These are phyloP conservation scores for Thunnus maccoyii DNA, from an alignment of 2,113 vertebrate species.

Conservation along the genomic window DNA sequence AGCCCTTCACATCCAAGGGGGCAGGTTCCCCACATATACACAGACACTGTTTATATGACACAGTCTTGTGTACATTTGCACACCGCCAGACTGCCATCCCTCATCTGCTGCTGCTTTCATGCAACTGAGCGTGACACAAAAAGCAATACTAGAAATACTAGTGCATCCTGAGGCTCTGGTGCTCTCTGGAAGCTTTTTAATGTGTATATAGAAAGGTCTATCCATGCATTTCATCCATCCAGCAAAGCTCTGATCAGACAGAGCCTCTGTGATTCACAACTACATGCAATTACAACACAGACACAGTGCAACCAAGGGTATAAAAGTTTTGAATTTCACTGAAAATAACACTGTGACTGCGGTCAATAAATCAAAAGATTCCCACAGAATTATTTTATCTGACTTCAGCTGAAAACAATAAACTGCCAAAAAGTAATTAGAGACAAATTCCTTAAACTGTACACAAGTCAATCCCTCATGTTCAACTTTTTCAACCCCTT, in stretches of 20 bases:
- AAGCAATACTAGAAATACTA: constrained; percentile 14
- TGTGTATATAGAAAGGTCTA: constrained; percentile 8
- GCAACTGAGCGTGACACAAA: constrained; percentile 1
- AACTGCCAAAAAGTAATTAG: background rate
- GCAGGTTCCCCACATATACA: constrained; percentile 46
- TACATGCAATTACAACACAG: background rate
- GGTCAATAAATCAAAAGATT: background rate
- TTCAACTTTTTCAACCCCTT: background rate
- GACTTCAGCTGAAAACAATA: background rate
- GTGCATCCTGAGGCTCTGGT: constrained; percentile 5
- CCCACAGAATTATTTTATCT: background rate
- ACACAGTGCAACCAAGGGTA: background rate
- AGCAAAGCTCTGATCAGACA: background rate
- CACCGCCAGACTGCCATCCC: background rate
- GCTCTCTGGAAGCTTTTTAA: background rate
- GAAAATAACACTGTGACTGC: background rate
- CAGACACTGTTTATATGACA: constrained; percentile 63
- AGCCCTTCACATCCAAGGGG: constrained; percentile 51
- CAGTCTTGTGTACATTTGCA: constrained; percentile 61
- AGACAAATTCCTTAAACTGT: background rate
- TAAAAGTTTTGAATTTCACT: too few species aligned
- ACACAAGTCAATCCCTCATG: too few species aligned
- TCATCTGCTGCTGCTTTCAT: constrained; percentile 15
- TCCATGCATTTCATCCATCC: background rate
- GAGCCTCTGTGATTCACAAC: background rate